phyloP scores from a whole-genome alignment of 2,113 vertebrate genomes.

The Hystrix brachyura region DNA sequence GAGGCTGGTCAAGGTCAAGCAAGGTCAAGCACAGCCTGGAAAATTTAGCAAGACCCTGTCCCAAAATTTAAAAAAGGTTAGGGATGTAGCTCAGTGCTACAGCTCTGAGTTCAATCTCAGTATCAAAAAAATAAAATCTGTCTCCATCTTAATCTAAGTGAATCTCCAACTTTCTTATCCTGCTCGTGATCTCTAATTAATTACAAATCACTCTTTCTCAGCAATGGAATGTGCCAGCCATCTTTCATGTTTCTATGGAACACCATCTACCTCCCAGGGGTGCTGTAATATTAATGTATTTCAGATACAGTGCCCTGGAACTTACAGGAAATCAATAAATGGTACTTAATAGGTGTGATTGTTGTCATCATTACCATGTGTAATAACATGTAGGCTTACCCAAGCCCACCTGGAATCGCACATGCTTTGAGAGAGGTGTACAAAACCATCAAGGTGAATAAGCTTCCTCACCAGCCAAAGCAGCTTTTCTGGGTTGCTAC shows the following conservation, averaged over 20 bases:
- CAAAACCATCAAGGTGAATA: background rate
- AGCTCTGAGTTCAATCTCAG: background rate
- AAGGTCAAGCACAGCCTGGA: background rate
- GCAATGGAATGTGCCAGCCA: background rate
- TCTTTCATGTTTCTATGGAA: background rate
- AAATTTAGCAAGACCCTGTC: background rate
- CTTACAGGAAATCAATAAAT: background rate
- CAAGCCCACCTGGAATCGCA: background rate
- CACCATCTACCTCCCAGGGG: background rate
- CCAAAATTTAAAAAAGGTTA: background rate
- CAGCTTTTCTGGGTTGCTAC: background rate
- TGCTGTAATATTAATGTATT: background rate
- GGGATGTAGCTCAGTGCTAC: background rate
- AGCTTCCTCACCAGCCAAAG: background rate
- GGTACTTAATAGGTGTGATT: background rate
- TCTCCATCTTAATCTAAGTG: background rate
- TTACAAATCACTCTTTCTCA: constrained; percentile 12
- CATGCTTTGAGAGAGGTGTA: no score
- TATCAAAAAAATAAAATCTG: background rate
- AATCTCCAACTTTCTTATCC: background rate
- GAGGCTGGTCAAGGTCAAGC: background rate
- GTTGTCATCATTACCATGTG: background rate
- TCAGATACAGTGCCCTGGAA: background rate
- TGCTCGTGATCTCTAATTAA: background rate
- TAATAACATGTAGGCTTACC: background rate